phyloP scores from a whole-genome alignment of 2,797 vertebrate genomes.

The Kryptopterus vitreolus region DNA sequence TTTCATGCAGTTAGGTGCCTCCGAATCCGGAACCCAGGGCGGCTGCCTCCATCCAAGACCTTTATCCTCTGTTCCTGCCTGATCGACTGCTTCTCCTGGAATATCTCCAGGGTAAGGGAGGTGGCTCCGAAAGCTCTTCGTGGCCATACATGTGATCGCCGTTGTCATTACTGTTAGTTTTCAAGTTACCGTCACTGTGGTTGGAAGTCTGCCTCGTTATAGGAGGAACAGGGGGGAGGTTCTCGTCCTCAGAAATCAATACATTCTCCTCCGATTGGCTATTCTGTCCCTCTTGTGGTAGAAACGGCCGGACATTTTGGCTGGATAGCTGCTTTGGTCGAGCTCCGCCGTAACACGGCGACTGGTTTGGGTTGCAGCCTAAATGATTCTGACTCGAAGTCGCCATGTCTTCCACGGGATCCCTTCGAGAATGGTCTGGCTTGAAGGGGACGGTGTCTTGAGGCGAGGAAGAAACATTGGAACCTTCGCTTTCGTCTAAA shows the following conservation, averaged over 20 bases:
- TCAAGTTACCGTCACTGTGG: conserved; percentile 36
- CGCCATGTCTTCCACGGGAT: conserved; percentile 45
- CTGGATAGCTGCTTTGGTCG: conserved; percentile 83
- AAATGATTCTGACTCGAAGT: conserved; percentile 57
- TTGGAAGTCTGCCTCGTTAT: conserved; percentile 47
- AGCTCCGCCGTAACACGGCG: conserved; percentile 75
- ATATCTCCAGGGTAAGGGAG: conserved; percentile 70
- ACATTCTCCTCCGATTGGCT: conserved; percentile 37
- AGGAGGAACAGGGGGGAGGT: conserved; percentile 44
- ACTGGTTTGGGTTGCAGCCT: conserved; percentile 58
- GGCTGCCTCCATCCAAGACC: conserved; percentile 82
- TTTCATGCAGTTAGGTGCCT: conserved; percentile 94
- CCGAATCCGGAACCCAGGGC: conserved; percentile 90
- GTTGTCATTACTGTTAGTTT: conserved; percentile 43
- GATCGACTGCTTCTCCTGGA: conserved; percentile 41
- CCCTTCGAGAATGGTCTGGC: conserved; percentile 38
- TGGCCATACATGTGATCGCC: conserved; percentile 60
- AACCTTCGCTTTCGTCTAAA: conserved; percentile 55
- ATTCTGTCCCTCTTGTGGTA: conserved; percentile 56
- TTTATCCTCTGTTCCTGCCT: conserved; percentile 59
- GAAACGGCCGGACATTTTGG: conserved; percentile 63
- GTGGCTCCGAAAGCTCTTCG: conserved; percentile 76
- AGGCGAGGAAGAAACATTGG: conserved; percentile 50
- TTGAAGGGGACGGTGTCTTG: conserved; percentile 56
- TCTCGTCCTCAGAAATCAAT: conserved; percentile 48